Base-by-base conservation (phyloP, 2,797 vertebrate species). In the Menidia menidia region DNA sequence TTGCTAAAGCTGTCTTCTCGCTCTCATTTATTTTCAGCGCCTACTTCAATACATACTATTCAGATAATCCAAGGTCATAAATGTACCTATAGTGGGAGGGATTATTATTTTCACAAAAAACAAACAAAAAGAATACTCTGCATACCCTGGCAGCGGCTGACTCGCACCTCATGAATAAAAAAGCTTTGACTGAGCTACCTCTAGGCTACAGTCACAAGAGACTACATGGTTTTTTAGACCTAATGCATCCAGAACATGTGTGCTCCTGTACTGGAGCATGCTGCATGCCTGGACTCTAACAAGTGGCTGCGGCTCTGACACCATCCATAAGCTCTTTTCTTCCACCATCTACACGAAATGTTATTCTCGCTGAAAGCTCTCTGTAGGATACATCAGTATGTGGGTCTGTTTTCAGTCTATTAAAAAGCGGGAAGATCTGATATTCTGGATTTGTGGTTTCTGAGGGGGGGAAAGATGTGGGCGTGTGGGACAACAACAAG, bases 401-500 rank as follows among this genome's bases (percentile, higher is more conserved):
- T 5, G 30, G n/a, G 16, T 15, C 72, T 66, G 61, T 16, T 75
- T 50, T 25, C 19, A 51, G 41, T 61, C 68, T 15, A 42, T 50
- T 55, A 56, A 10, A 16, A 31, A 14, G 11, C 54, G 53, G 70
- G 31, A 16, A 41, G 44, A 68, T 52, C 14, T 1, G n/a, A 59
- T 59, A 71, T 65, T 73, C 55, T 13, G 16, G 57, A 59, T 74
- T 66, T 75, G 68, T 10, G 52, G 75, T 81, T 75, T 77, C 32
- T 41, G 57, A 5, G 57, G 61, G 70, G 39, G 25, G 25, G 25
- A 25, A 25, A 68, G 55, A 59, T 15, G 32, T 13, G 51, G 30
- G 31, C 48, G 35, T 30, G 7, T 2, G 16, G 52, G 55, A 62
- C 69, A 66, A 84, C 71, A 87, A 89, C 88, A 89, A 89, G 89